Evolutionary conservation across 1,140 invertebrate genomes (phyloP), one percentile per base, ranked within the genome.

Genomic region (Drosophila nikananu): DNA sequence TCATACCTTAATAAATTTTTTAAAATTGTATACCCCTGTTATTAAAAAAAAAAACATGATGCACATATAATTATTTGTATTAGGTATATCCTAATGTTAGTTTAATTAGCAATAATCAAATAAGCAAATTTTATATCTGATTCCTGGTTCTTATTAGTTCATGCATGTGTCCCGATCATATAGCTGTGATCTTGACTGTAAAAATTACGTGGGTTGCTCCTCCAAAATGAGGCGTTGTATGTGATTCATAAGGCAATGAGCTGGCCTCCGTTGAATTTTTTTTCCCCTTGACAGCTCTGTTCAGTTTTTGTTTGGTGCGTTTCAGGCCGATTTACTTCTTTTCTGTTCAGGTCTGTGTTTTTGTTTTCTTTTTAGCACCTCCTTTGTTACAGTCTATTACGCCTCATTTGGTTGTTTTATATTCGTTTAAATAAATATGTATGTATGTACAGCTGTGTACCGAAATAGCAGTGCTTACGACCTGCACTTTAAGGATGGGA

Each of bases 301-400:
- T 61, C 19, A 61, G 32, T 64, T 67, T 60, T 46, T 39, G 23
- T 57, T 49, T 54, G 46, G 30, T 55, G 48, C 64, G 39, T 39
- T 57, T 64, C 42, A 63, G 30, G 35, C 30, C 44, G n/a, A 35
- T 67, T 35, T 35, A 35, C 51, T 54, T 63, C 25, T 27, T 5
- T 44, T 52, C 67, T 25, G 52, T 44, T 59, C 49, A 25, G 27
- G 32, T 66, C 30, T 15, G 27, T 32, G 48, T 61, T 17, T 60
- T 65, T 44, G 9, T 52, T 59, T 32, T 12, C 30, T 39, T 27
- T 51, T n/a, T 19, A 30, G 32, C 17, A 27, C 13, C 57, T 30
- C 37, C 52, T 83, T 83, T 83, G 81, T 83, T 80, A 32, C 66
- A 77, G 54, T 63, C 52, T 76, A 83, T 63, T 83, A 66, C 70